phyloP scores from a whole-genome alignment of 2,797 vertebrate genomes.

The Chaenodraco wilsoni region DNA sequence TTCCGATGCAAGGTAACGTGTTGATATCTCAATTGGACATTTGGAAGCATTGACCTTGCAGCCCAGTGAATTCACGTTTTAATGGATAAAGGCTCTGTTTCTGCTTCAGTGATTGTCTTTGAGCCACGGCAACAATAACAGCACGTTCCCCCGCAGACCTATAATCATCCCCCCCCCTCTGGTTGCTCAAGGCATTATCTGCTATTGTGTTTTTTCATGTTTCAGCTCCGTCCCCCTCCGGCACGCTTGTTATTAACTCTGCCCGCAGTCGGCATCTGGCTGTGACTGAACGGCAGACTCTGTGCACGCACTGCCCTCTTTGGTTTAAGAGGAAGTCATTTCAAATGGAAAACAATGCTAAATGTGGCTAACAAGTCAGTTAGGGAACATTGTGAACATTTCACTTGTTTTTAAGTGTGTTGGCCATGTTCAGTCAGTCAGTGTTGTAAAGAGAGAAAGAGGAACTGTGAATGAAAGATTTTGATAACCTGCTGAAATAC shows the following conservation, averaged over 20 bases:
- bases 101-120: not conserved
- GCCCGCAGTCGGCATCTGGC: slow-evolving; percentile 14
- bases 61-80: not conserved
- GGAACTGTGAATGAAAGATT: not conserved
- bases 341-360: not conserved
- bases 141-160: slow-evolving; percentile 40
- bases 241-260: slow-evolving; percentile 45
- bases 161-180: slow-evolving; percentile 45
- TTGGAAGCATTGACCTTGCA: not conserved
- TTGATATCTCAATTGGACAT: not conserved
- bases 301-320: not conserved
- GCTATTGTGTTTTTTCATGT: slow-evolving; percentile 45
- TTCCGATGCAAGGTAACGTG: not conserved
- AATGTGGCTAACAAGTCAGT: not conserved
- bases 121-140: slow-evolving; percentile 30
- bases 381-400: not conserved
- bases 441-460: not conserved
- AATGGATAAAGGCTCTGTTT: slow-evolving; percentile 3
- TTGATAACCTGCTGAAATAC: not conserved
- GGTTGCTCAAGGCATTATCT: slow-evolving; percentile 44
- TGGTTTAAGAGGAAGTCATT: not conserved
- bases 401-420: not conserved
- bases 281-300: not conserved
- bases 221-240: slow-evolving; percentile 19
- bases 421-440: not conserved